Percentiles rank a stretch among this genome's conserved stretches.
Evolutionary conservation across 2,888 invertebrate genomes (phyloP).

Genomic region (Halictus ligatus): DNA sequence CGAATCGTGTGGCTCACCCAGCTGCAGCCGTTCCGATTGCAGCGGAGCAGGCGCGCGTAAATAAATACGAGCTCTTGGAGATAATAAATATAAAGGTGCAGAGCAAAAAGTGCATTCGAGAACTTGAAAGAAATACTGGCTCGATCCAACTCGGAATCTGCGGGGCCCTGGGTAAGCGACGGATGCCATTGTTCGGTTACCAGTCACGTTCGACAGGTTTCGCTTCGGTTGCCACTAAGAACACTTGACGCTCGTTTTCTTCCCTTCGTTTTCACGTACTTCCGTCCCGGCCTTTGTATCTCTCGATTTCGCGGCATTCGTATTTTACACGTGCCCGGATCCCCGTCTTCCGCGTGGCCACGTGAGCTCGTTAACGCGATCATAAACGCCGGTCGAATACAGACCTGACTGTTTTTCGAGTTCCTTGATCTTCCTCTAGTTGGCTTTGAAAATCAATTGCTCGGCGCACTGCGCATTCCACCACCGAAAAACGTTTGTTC

Average conservation of each 20-base stretch:
- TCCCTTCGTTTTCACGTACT: conserved; percentile 43
- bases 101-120: background rate
- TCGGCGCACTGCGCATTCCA: background rate
- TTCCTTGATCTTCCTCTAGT: background rate
- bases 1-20: background rate
- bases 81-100: conserved; percentile 7
- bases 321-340: conserved; percentile 31
- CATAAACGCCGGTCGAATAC: conserved; percentile 3
- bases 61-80: background rate
- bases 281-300: background rate
- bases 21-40: background rate
- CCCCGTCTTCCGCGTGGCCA: background rate
- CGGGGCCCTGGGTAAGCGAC: conserved; percentile 16
- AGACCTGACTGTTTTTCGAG: background rate
- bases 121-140: background rate
- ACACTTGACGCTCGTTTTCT: conserved; percentile 44
- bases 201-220: conserved; percentile 61
- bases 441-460: conserved; percentile 3
- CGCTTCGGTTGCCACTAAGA: conserved; percentile 45
- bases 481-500: background rate
- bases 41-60: background rate
- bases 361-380: conserved; percentile 37
- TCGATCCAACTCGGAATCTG: background rate
- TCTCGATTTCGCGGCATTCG: conserved; percentile 17
- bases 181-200: conserved; percentile 50